Evolutionary conservation across 2,113 vertebrate species (phyloP), one percentile per base, ranked within the genome.

Genomic region (Chionomys nivalis): DNA sequence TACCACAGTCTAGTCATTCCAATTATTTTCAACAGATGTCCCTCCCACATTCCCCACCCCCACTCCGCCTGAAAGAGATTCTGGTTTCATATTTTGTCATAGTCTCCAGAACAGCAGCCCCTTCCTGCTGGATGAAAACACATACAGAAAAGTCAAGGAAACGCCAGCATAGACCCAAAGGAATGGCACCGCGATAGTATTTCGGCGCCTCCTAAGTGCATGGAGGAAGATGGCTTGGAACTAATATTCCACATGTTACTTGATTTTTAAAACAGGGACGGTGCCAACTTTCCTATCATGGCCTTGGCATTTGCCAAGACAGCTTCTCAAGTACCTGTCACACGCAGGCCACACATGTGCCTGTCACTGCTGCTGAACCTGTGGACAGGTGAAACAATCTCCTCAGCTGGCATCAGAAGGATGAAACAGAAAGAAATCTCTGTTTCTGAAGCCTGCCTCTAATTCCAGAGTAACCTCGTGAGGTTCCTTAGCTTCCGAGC

Each of bases 401-500:
- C 65, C 31, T 78, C 12, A 0, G 16, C 87, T 68, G 33, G 24
- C 26, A 13, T 87, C 65, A 75, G 21, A 66, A 44, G 82, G n/a
- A 85, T 5, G 0, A 0, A 55, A 72, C 44, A 68, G 44, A 39
- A 65, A 36, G 36, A 85, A 91, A 24, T 42, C 11, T 47, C 44
- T n/a, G 3, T 1, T n/a, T 78, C 33, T 91, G 42, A 75, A 42
- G 75, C 28, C 65, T 79, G 66, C 36, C n/a, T 91, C 44, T 83
- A 81, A 11, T 75, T 92, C 26, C 68, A 58, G 21, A 36, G 24
- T 8, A 63, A 31, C 36, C 11, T 55, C 33, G 7, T 87, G 10
- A 63, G 19, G 39, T 77, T 70, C 85, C 13, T 94, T 42, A 61
- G 72, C 61, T 39, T 95, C 94, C 23, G 33, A 94, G 87, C 87